Evolutionary conservation across 1,140 invertebrate genomes (phyloP), one percentile per base, ranked within the genome.

Genomic region (Hycleus phaleratus): DNA sequence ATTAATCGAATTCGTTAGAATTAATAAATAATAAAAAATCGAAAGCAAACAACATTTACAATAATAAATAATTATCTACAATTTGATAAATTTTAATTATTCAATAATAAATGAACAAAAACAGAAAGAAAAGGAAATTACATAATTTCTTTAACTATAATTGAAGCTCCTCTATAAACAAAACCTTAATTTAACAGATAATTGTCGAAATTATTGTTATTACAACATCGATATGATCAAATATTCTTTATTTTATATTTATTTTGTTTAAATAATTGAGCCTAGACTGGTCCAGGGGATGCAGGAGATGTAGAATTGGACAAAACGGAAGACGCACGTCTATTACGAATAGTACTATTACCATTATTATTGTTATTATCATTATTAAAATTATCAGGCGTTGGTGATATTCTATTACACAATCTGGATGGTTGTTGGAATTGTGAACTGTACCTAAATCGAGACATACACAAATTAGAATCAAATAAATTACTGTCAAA

Each of bases 371-470:
- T 42, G 11, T 42, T 42, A 10, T 42, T 42, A 42, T 42, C 11
- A 42, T 42, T 42, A 9, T 42, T 42, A 10, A n/a, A 11, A 42
- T 42, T 42, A 42, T 61, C 24, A 59, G 32, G 40, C 44, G 61
- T 55, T 40, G 65, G 67, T n/a, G 67, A 67, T 39, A 56, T 60
- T 61, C 59, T 63, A 51, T 32, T 32, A 32, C 58, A 51, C 47
- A 66, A 47, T 52, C 61, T 61, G 49, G 68, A 64, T 60, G 65
- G 32, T 3, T 4, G 55, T 49, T 63, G 66, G 40, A 49, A 46
- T 39, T 56, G 62, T 9, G 58, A 59, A 66, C 68, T 70, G 65
- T 64, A 65, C 54, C 68, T 70, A 44, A 49, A 66, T 61, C 39
- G 39, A 38, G 8, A 4, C 4, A 4, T 10, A 47, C 5, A 26